phyloP scores from a whole-genome alignment of 1,140 invertebrate species.

The Papilio aristodemus region DNA sequence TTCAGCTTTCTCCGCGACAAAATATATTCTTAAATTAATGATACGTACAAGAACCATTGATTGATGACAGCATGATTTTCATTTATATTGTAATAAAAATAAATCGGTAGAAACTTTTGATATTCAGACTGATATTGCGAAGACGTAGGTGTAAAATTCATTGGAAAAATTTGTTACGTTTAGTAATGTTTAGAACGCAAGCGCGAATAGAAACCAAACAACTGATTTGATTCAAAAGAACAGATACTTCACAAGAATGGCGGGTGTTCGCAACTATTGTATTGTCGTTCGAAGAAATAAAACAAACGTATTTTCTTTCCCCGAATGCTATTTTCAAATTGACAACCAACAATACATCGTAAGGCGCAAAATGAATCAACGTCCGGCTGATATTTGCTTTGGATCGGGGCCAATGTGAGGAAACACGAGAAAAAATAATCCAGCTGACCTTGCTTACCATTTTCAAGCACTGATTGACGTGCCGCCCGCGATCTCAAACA shows the following conservation, averaged over 20 bases:
- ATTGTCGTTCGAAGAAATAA: conserved; percentile 29
- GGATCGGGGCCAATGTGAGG: conserved; percentile 46
- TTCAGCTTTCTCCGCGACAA: conserved; percentile 28
- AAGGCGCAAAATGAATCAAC: conserved; percentile 46
- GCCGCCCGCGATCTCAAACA: conserved; percentile 38
- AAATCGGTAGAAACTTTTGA: not conserved
- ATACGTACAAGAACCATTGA: not conserved
- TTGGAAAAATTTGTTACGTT: conserved; percentile 23
- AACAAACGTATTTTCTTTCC: conserved; percentile 31
- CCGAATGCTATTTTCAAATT: conserved; percentile 48
- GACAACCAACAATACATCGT: conserved; percentile 45
- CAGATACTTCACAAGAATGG: conserved; percentile 8
- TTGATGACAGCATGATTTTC: conserved; percentile 15
- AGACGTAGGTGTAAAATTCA: conserved; percentile 31
- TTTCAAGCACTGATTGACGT: conserved; percentile 41
- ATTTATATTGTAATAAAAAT: conserved; percentile 24
- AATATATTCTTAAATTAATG: conserved; percentile 22
- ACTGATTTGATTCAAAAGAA: conserved; percentile 11
- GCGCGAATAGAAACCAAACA: conserved; percentile 8
- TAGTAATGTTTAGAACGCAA: not conserved
- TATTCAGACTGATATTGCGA: not conserved
- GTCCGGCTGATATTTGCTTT: conserved; percentile 50
- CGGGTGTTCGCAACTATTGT: conserved; percentile 21
- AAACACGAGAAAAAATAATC: conserved; percentile 44
- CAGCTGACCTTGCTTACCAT: conserved; percentile 43